Evolutionary conservation across 2,113 vertebrate species (phyloP), one percentile per base, ranked within the genome.

Genomic region (Helogale parvula): DNA sequence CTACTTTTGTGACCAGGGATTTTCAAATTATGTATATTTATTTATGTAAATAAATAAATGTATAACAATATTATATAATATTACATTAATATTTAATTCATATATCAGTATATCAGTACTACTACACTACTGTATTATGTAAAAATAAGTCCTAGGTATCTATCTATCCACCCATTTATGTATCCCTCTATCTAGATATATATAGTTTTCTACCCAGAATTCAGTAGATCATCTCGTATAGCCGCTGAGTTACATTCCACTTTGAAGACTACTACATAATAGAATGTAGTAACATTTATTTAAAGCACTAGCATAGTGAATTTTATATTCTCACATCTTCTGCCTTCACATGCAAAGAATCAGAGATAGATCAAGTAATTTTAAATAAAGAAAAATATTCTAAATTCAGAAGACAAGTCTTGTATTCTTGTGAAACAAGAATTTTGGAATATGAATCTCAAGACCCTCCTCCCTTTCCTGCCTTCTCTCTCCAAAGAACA

Each of bases 311-410:
- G n/a, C 12, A 5, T 57, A 69, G 57, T 77, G 21, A 95, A 35
- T 27, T 81, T 94, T 63, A 82, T 33, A 57, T 9, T 85, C 52
- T 85, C 11, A 38, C 14, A 57, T 33, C 19, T n/a, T 77, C 57
- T 74, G 31, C 14, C 29, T 14, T 77, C 16, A n/a, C 3, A 72
- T 29, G 38, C 13, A 82, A 45, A 47, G 29, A 77, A 66, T 89
- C 8, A 79, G 25, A 88, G 21, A 57, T 23, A 19, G 0, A 50
- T 47, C 21, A 96, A 72, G 12, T 71, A 23, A 88, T 90, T 95
- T 88, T 86, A 86, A 97, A 87, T 83, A 50, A 93, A 80, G 5
- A 76, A 79, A 94, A 47, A 0, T 15, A 19, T 79, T 95, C 45
- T 54, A 86, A 88, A 60, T 74, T 94, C 19, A 86, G 31, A 86